Conservation (phyloP, 1,140 invertebrate species). For the Penaeus vannamei region DNA sequence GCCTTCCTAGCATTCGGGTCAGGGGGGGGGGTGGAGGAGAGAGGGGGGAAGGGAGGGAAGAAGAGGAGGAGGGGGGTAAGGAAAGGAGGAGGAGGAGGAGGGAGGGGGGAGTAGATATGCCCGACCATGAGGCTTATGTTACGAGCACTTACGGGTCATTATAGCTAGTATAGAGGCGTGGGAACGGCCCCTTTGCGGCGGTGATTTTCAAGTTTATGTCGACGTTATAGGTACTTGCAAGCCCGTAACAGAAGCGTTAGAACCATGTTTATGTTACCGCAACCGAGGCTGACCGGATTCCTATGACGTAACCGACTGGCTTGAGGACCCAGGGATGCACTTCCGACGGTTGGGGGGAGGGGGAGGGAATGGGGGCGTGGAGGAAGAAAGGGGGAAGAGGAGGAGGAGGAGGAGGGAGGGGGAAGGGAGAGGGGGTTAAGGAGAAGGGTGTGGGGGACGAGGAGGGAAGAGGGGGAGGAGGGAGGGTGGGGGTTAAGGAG, state of each 20-base stretch:
- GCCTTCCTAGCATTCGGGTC: neutral
- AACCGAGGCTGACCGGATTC: conserved; percentile 43
- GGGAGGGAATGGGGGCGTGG: neutral
- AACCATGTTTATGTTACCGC: conserved; percentile 59
- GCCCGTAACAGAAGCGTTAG: conserved; percentile 63
- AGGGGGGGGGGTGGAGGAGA: too few species aligned
- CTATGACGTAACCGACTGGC: conserved; percentile 41
- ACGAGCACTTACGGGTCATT: conserved; percentile 64
- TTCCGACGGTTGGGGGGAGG: neutral
- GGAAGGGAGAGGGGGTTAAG: neutral
- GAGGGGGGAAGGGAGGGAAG: too few species aligned
- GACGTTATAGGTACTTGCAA: conserved; percentile 64
- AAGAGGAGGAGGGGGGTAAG: too few species aligned
- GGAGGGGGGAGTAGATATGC: too few species aligned
- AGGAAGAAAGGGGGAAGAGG: neutral
- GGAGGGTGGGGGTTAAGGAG: too few species aligned
- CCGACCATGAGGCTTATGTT: conserved; percentile 58
- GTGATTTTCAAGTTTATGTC: conserved; percentile 65
- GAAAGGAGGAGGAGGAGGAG: too few species aligned
- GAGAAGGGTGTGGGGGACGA: too few species aligned
- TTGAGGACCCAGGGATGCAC: neutral
- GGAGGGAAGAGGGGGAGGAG: too few species aligned
- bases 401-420: too few species aligned
- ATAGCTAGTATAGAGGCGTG: conserved; percentile 64
- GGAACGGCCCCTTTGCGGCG: conserved; percentile 59